These are phyloP conservation scores for Drosophila albomicans DNA, from an alignment of 1,140 invertebrate genomes.

Conservation along the genomic window DNA sequence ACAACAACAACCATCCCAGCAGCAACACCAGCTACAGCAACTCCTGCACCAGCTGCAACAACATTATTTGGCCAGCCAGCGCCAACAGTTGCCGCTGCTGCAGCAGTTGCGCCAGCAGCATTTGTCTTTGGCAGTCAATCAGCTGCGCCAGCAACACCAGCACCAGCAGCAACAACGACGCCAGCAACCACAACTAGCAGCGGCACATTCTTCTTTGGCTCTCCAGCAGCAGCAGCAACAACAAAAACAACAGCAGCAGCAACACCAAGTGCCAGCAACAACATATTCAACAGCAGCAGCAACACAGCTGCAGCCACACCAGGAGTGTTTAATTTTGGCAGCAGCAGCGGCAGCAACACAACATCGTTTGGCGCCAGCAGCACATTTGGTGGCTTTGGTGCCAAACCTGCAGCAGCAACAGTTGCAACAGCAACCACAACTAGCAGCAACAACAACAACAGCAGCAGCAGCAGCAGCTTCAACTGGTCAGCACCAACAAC, in stretches of 20 bases:
- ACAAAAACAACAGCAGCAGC: constrained; percentile 2
- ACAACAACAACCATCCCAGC: constrained; percentile 13
- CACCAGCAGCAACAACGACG: constrained; percentile 20
- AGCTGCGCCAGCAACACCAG: constrained; percentile 1
- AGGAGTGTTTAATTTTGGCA: constrained; percentile 40
- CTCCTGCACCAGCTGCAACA: background rate
- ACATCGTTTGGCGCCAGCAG: constrained; percentile 3
- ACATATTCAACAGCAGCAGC: constrained; percentile 1
- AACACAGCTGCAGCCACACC: background rate
- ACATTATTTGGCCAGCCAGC: constrained; percentile 38
- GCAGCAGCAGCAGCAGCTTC: constrained; percentile 1
- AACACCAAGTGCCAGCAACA: constrained; percentile 3
- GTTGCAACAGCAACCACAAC: constrained; percentile 6
- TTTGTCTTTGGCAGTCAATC: constrained; percentile 38
- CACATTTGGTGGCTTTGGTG: constrained; percentile 29
- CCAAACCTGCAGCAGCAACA: constrained; percentile 15
- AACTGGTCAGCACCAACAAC: constrained; percentile 6
- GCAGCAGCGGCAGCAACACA: constrained; percentile 20
- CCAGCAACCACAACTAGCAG: constrained; percentile 1
- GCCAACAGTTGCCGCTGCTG: background rate
- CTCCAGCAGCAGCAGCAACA: background rate
- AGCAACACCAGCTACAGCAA: background rate
- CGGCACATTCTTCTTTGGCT: constrained; percentile 23
- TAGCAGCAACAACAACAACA: constrained; percentile 17
- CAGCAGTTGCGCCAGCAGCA: constrained; percentile 27